Evolutionary conservation across 2,888 invertebrate species (phyloP), one percentile per base, ranked within the genome.

Genomic region (Brenthis ino): DNA sequence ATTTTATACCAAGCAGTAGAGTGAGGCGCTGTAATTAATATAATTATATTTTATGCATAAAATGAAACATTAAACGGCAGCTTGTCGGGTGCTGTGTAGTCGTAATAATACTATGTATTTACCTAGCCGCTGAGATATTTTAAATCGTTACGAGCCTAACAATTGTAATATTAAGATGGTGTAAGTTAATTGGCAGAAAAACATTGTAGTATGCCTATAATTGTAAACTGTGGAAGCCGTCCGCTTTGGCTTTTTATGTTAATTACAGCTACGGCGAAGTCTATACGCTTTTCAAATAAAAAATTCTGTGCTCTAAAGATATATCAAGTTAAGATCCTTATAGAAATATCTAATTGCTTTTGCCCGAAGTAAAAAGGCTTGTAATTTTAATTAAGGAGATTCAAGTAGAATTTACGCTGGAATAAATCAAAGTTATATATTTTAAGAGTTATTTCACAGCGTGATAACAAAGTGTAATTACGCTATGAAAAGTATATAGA

Each of bases 151-250:
- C 48, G 53, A 24, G 16, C 20, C 16, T 16, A 64, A 58, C 33
- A 24, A 48, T 13, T 51, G 56, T 47, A 67, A 64, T 64, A 64
- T 57, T 67, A 64, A 70, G 64, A 70, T 56, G 53, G 55, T 51
- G 16, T 28, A 57, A 58, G 51, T 51, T 60, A 70, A 67, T 67
- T 70, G 67, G 64, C 60, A 60, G 20, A 70, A 70, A 71, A 71
- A 69, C 67, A 67, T 64, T 64, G 64, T 58, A 60, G 57, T 33
- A 51, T 16, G 57, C 48, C 55, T 71, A 64, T 54, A 71, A 72
- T 72, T 72, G 12, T 61, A 57, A 33, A 53, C 50, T 57, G 67
- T 55, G 54, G 67, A 64, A 67, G 56, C 58, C 43, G 47, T 64
- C 64, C 48, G 53, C 60, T 60, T 47, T 43, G 43, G 56, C 28